A percentile compares a stretch with the other conserved stretches of the same genome.
Evolutionary conservation across 2,797 vertebrate genomes (phyloP).

Genomic region (Chaunax sp.): DNA sequence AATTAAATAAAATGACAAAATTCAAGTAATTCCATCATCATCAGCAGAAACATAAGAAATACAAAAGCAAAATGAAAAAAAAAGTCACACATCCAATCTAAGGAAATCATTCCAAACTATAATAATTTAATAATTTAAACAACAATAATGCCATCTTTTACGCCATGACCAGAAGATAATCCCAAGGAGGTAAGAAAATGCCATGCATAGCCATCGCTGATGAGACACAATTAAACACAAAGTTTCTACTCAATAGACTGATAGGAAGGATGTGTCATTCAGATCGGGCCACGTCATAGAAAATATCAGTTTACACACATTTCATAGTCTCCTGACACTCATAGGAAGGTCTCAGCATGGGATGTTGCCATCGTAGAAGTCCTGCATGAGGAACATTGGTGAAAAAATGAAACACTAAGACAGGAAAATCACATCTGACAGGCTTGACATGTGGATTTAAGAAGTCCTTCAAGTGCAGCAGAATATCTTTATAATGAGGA

Average conservation of each 20-base stretch:
- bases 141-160: constrained; percentile 73
- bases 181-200: constrained; percentile 73
- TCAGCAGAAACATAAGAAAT: constrained; percentile 58
- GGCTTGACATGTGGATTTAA: not conserved
- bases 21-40: constrained; percentile 80
- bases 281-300: constrained; percentile 27
- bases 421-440: no score
- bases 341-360: constrained; percentile 25
- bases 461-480: not conserved
- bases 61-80: constrained; percentile 51
- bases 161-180: constrained; percentile 64
- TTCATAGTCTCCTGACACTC: constrained; percentile 8
- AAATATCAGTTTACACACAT: constrained; percentile 15
- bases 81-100: constrained; percentile 49
- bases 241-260: constrained; percentile 58
- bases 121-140: constrained; percentile 71
- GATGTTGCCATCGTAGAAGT: constrained; percentile 38
- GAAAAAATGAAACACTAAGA: not conserved
- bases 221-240: constrained; percentile 66
- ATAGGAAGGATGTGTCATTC: constrained; percentile 42
- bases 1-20: constrained; percentile 70
- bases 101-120: constrained; percentile 68
- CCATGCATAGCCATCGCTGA: constrained; percentile 79
- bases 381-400: not conserved
- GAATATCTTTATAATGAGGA: no score